Percentiles rank a stretch among this genome's conserved stretches.
Evolutionary conservation across 2,797 vertebrate genomes (phyloP).

Genomic region (Eurystomus glaucurus): DNA sequence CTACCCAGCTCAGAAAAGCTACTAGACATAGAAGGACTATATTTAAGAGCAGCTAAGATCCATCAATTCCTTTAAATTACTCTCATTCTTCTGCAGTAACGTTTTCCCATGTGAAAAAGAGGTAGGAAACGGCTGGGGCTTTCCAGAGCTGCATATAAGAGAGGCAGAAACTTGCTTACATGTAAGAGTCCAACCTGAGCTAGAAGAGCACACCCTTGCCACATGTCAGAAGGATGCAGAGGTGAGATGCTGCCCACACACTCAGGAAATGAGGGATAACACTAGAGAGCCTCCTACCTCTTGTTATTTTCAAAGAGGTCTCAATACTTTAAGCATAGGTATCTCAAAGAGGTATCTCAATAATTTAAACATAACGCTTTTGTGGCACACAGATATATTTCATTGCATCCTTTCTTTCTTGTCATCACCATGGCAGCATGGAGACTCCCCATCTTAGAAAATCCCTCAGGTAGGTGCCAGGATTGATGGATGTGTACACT

Average conservation of each 20-base stretch:
- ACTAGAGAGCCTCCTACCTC: background rate
- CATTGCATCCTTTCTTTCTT: background rate
- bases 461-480: background rate
- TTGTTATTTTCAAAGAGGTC: background rate
- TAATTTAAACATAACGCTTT: background rate
- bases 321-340: too few species aligned
- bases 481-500: rapidly evolving
- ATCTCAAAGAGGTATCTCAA: background rate
- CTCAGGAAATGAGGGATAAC: background rate
- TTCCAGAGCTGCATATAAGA: background rate
- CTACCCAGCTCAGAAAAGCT: background rate
- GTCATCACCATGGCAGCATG: background rate
- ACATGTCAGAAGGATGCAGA: background rate
- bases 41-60: background rate
- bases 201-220: background rate
- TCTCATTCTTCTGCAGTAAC: background rate
- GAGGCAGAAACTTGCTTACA: background rate
- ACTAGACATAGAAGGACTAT: background rate
- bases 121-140: background rate
- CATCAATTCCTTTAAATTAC: background rate
- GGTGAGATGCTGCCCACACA: background rate
- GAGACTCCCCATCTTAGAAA: background rate
- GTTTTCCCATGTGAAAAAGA: background rate
- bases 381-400: background rate
- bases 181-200: background rate